A percentile compares a stretch with the other conserved stretches of the same genome.
phyloP scores from a whole-genome alignment of 1,140 invertebrate genomes.

The Alviniconcha marisindica region DNA sequence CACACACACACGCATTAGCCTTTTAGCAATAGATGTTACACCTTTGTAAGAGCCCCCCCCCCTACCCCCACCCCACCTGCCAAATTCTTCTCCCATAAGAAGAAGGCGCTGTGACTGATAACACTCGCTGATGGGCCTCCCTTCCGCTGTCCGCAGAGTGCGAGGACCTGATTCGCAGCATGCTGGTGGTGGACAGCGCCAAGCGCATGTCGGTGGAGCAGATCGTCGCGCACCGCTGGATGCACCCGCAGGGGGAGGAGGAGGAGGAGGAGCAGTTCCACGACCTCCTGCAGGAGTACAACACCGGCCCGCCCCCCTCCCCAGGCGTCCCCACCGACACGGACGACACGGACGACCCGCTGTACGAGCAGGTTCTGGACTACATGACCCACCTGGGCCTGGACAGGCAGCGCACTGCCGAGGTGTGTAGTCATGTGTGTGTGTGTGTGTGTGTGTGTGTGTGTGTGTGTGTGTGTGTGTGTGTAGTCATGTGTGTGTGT shows the following conservation, averaged over 20 bases:
- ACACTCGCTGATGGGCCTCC: too few relatives aligned
- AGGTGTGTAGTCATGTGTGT: slow-evolving; percentile 81
- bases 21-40: not conserved
- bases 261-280: slow-evolving; percentile 32
- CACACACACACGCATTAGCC: too few relatives aligned
- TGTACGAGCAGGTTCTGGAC: slow-evolving; percentile 91
- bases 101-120: too few relatives aligned
- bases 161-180: slow-evolving; percentile 93
- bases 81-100: not conserved
- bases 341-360: slow-evolving; percentile 40
- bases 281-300: slow-evolving; percentile 69
- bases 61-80: not conserved
- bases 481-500: too few relatives aligned
- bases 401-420: slow-evolving; percentile 88
- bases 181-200: slow-evolving; percentile 93
- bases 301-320: slow-evolving; percentile 35
- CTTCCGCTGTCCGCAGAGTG: slow-evolving; percentile 82
- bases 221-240: slow-evolving; percentile 92
- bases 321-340: slow-evolving; percentile 60
- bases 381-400: slow-evolving; percentile 95
- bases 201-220: slow-evolving; percentile 89
- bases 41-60: not conserved
- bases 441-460: not conserved
- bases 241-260: slow-evolving; percentile 79
- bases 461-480: too few relatives aligned